Evolutionary conservation across 2,797 vertebrate genomes (phyloP).

Genomic region (Silurus lanzhouensis): DNA sequence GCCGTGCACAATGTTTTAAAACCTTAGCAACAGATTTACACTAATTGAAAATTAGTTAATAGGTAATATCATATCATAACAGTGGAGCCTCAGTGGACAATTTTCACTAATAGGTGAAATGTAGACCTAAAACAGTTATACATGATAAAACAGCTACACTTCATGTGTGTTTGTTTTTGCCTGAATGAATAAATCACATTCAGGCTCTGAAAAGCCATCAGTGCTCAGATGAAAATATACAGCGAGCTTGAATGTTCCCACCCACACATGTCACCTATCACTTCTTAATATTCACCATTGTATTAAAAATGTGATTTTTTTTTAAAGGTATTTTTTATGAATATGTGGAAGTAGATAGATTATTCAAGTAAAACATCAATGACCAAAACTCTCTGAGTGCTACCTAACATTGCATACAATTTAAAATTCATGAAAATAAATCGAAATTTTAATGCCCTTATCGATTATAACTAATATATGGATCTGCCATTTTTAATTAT

Average conservation of each 20-base stretch:
- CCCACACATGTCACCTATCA: slow-evolving; percentile 14
- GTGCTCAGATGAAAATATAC: slow-evolving; percentile 5
- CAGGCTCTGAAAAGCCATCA: slow-evolving; percentile 17
- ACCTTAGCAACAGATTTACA: neutral
- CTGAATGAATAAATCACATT: neutral
- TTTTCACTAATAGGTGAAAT: neutral
- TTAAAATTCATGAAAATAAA: neutral
- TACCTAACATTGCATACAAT: neutral
- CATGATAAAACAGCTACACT: neutral
- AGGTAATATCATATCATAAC: neutral
- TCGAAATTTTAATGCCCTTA: neutral
- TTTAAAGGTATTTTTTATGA: neutral
- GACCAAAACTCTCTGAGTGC: neutral
- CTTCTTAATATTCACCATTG: neutral
- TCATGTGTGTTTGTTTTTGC: neutral
- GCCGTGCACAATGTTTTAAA: neutral
- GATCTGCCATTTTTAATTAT: too few relatives aligned
- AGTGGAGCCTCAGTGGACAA: neutral
- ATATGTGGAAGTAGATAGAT: neutral
- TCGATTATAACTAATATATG: neutral
- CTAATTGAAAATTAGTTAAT: neutral
- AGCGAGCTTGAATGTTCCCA: neutral
- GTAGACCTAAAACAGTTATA: neutral
- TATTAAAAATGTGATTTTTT: neutral
- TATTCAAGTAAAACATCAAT: neutral